A percentile compares a stretch with the other conserved stretches of the same genome.
Evolutionary conservation across 2,888 invertebrate genomes (phyloP).

Genomic region (Drosophila kuntzei): DNA sequence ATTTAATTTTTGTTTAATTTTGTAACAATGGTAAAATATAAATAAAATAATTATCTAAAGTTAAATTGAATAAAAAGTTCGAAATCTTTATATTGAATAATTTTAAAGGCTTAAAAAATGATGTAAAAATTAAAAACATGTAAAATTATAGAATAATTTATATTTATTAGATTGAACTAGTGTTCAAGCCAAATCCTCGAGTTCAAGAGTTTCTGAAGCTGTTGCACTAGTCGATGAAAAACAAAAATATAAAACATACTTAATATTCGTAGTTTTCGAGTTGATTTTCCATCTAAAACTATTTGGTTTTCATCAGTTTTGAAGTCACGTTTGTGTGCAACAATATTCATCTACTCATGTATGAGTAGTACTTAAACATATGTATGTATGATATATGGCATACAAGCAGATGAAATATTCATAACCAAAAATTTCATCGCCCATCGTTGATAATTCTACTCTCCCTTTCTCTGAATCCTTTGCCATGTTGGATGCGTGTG

Average conservation of each 20-base stretch:
- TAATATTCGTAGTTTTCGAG: not conserved
- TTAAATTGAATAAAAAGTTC: no score
- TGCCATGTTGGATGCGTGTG: slow-evolving; percentile 51
- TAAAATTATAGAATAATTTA: no score
- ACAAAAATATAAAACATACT: not conserved
- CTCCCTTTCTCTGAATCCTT: slow-evolving; percentile 5
- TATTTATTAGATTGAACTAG: no score
- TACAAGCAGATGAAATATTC: slow-evolving; percentile 29
- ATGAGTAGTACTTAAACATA: not conserved
- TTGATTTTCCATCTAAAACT: not conserved
- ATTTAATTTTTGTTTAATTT: no score
- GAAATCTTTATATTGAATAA: no score
- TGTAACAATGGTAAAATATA: no score
- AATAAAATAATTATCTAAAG: no score
- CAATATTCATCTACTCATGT: slow-evolving; percentile 4
- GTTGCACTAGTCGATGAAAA: no score
- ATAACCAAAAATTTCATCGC: slow-evolving; percentile 41
- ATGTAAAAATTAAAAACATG: no score
- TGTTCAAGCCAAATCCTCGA: no score
- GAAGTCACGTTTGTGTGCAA: not conserved
- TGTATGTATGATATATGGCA: slow-evolving; percentile 6
- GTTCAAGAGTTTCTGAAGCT: no score
- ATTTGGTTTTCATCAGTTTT: slow-evolving; percentile 28
- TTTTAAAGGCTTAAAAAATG: no score
- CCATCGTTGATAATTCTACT: slow-evolving; percentile 18